Evolutionary conservation across 2,888 invertebrate genomes (phyloP).

Genomic region (Odontocolon sp.): DNA sequence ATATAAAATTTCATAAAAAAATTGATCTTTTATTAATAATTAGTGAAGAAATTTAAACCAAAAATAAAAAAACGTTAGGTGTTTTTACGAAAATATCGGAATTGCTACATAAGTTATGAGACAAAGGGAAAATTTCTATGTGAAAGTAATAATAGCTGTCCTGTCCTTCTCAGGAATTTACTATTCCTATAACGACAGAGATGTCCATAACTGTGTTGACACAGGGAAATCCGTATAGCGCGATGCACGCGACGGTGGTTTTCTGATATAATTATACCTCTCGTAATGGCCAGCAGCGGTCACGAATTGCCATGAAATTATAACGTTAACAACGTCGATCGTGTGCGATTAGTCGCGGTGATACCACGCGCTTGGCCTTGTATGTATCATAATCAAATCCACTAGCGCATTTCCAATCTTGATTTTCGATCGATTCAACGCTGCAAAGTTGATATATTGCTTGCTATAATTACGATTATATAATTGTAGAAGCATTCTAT

Average conservation of each 20-base stretch:
- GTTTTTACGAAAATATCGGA: too few species aligned
- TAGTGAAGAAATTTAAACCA: too few species aligned
- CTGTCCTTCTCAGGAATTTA: too few species aligned
- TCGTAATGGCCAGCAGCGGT: constrained; percentile 16
- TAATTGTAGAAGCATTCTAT: not conserved
- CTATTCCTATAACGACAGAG: too few species aligned
- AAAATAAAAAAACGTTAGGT: too few species aligned
- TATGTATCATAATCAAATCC: not conserved
- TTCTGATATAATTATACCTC: constrained; percentile 28
- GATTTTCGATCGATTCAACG: not conserved
- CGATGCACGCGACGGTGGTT: constrained; percentile 20
- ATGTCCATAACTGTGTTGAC: not conserved
- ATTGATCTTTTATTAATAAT: too few species aligned
- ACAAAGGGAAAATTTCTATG: too few species aligned
- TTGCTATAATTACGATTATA: not conserved
- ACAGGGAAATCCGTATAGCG: not conserved
- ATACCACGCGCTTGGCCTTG: constrained; percentile 35
- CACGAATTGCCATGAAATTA: constrained; percentile 38
- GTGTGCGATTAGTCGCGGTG: constrained; percentile 28
- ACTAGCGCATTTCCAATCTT: not conserved
- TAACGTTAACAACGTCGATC: constrained; percentile 25
- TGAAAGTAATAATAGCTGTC: too few species aligned
- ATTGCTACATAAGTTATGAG: too few species aligned
- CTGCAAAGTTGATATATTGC: not conserved
- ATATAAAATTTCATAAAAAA: too few species aligned